Evolutionary conservation across 2,113 vertebrate genomes (phyloP).

Genomic region (Phyllostomus hastatus): DNA sequence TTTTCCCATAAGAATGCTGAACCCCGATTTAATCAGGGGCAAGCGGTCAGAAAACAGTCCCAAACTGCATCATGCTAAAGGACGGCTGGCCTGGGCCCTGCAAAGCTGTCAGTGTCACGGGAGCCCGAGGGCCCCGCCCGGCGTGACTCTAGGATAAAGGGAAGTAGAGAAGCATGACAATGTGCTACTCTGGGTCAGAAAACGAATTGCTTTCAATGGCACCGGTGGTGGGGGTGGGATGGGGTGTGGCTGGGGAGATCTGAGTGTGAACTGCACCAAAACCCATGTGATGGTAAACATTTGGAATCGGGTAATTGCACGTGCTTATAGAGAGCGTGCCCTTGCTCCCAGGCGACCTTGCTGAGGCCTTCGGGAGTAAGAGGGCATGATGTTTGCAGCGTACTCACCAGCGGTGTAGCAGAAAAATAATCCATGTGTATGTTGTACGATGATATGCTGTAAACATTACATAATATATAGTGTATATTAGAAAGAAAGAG

Average conservation of each 20-base stretch:
- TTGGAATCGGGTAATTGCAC: background rate
- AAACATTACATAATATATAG: background rate
- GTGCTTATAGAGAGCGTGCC: background rate
- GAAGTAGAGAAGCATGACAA: too few relatives aligned
- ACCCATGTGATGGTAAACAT: background rate
- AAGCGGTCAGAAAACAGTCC: background rate
- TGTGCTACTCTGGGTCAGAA: background rate
- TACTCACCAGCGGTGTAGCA: background rate
- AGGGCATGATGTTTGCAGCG: background rate
- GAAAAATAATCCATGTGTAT: background rate
- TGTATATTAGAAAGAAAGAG: background rate
- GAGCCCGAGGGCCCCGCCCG: background rate
- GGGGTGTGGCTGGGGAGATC: background rate
- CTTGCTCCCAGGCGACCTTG: background rate
- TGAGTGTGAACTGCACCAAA: background rate
- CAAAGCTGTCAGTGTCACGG: fast-evolving
- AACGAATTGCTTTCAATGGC: background rate
- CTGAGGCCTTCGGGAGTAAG: background rate
- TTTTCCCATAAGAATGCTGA: background rate
- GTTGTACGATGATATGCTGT: too few relatives aligned
- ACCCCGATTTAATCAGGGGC: background rate
- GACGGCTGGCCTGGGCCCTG: fast-evolving
- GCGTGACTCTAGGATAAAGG: background rate
- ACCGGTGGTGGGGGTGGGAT: background rate
- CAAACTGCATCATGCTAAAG: too few relatives aligned